Evolutionary conservation across 35 echinoderm and acorn worm genomes (phyloP).

Genomic region (Strongylocentrotus purpuratus): DNA sequence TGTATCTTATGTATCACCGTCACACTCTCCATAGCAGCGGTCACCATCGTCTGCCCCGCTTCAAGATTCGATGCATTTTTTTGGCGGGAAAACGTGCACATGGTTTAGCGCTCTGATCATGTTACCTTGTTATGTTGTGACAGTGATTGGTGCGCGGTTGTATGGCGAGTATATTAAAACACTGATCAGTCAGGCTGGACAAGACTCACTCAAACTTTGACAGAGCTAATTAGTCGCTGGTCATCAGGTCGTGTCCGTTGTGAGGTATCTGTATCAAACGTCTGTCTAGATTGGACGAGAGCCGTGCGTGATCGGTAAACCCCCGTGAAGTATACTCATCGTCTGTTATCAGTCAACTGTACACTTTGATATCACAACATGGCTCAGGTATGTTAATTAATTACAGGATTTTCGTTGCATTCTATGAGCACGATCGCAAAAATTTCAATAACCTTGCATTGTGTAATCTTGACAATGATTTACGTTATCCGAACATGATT

Average conservation of each 20-base stretch:
- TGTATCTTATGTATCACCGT: not conserved
- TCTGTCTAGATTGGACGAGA: not conserved
- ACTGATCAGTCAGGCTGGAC: not conserved
- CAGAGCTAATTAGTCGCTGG: not conserved
- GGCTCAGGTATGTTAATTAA: not conserved
- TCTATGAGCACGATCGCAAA: no score
- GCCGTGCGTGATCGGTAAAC: not conserved
- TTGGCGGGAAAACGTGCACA: slow-evolving; percentile 15
- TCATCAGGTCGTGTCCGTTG: not conserved
- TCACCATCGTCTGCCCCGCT: not conserved
- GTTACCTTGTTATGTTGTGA: not conserved
- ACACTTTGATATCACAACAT: not conserved
- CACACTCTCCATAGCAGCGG: not conserved
- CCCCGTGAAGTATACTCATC: not conserved
- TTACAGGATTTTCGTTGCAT: no score
- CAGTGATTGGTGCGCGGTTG: not conserved
- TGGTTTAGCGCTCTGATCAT: not conserved
- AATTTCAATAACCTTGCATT: no score
- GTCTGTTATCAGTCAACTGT: not conserved
- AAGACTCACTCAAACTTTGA: not conserved
- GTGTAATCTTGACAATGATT: no score
- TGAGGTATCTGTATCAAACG: not conserved
- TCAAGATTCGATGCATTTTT: not conserved
- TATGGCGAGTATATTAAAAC: not conserved
- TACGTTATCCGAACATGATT: no score